A percentile compares a stretch with the other conserved stretches of the same genome.
phyloP scores from a whole-genome alignment of 2,113 vertebrate genomes.

The Gadus chalcogrammus region DNA sequence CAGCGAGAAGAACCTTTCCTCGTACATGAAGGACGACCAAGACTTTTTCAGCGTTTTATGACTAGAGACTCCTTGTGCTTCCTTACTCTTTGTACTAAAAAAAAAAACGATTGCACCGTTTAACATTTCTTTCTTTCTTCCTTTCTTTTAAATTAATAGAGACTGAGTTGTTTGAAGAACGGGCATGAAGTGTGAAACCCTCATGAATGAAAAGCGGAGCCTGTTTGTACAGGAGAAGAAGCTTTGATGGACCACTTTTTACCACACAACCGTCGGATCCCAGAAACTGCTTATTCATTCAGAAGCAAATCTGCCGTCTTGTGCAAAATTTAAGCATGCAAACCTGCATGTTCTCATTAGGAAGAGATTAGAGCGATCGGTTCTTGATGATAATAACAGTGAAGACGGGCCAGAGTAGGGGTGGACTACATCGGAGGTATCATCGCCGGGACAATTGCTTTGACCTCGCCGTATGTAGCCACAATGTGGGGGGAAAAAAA shows the following conservation, averaged over 20 bases:
- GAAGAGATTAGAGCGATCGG: not conserved
- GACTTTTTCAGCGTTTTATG: constrained; percentile 70
- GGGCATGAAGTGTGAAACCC: constrained; percentile 66
- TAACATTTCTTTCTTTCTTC: constrained; percentile 70
- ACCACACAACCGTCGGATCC: not conserved
- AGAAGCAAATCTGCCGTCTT: constrained; percentile 35
- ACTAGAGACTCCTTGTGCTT: constrained; percentile 84
- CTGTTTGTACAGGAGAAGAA: constrained; percentile 4
- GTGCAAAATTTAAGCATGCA: constrained; percentile 18
- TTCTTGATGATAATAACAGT: not conserved
- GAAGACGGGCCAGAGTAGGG: constrained; percentile 2
- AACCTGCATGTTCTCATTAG: constrained; percentile 23
- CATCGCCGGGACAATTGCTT: constrained; percentile 40
- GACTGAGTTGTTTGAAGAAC: constrained; percentile 71
- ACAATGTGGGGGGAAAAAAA: constrained; percentile 17
- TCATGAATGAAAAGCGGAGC: constrained; percentile 53
- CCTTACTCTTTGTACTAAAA: constrained; percentile 81
- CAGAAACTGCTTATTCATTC: constrained; percentile 24
- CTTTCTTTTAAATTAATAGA: constrained; percentile 77
- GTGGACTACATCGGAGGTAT: constrained; percentile 27
- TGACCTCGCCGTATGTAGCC: constrained; percentile 27
- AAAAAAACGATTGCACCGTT: constrained; percentile 54
- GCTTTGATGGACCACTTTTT: constrained; percentile 9
- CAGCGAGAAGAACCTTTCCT: constrained; percentile 18
- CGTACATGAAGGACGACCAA: constrained; percentile 56